A percentile compares a stretch with the other conserved stretches of the same genome.
Evolutionary conservation across 30 jellyfish, hydroid and myxozoan genomes (phyloP).

Genomic region (Mastigias papua): DNA sequence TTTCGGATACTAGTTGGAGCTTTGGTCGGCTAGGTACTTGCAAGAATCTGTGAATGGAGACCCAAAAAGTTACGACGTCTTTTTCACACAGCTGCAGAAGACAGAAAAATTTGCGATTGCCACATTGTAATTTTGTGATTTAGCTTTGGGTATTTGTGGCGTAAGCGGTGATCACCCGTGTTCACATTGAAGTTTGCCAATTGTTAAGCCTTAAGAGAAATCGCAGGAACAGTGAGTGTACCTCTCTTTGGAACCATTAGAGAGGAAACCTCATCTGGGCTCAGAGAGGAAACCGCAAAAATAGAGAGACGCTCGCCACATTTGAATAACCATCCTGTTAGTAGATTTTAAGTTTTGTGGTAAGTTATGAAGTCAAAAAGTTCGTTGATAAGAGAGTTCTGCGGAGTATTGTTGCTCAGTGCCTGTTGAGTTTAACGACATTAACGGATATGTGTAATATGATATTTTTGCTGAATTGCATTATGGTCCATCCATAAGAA

Average conservation of each 20-base stretch:
- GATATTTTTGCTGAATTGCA: neutral
- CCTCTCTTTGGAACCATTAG: neutral
- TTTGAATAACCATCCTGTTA: neutral
- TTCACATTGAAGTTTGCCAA: too few relatives aligned
- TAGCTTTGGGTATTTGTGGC: too few relatives aligned
- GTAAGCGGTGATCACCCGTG: too few relatives aligned
- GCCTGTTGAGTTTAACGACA: neutral
- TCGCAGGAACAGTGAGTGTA: neutral
- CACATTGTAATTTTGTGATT: too few relatives aligned
- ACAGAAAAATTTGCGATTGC: too few relatives aligned
- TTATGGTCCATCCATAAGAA: neutral
- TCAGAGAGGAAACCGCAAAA: neutral
- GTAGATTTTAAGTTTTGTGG: neutral
- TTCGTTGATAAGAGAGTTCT: neutral
- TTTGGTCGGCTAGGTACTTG: too few relatives aligned
- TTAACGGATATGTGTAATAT: neutral
- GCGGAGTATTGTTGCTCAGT: neutral
- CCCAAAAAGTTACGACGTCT: too few relatives aligned
- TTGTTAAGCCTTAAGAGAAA: too few relatives aligned
- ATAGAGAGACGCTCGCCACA: neutral
- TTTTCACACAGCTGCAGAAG: too few relatives aligned
- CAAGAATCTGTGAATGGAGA: too few relatives aligned
- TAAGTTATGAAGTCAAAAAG: neutral
- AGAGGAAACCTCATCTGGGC: neutral
- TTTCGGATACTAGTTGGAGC: too few relatives aligned